phyloP scores from a whole-genome alignment of 2,113 vertebrate genomes.

The Pteropus alecto region DNA sequence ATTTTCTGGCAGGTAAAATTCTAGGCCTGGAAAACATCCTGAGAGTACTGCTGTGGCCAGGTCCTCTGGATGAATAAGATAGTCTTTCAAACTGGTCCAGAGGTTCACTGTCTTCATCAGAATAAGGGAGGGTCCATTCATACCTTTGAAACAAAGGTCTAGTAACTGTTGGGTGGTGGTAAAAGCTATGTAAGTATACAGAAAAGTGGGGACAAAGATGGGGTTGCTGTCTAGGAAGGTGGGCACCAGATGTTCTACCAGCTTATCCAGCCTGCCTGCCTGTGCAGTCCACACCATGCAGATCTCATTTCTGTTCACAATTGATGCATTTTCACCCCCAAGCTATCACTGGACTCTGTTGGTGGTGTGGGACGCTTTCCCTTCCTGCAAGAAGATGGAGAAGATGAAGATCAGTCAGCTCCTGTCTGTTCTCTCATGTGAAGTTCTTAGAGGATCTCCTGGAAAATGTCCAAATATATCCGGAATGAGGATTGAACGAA shows the following conservation, averaged over 20 bases:
- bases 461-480: neutral
- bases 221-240: neutral
- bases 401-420: no score
- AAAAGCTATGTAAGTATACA: neutral
- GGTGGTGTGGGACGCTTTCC: no score
- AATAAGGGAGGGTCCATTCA: neutral
- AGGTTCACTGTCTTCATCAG: neutral
- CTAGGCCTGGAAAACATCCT: neutral
- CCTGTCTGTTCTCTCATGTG: no score
- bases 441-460: neutral
- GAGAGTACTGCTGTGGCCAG: neutral
- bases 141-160: neutral
- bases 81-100: neutral
- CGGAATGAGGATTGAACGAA: fast-evolving
- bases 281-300: neutral
- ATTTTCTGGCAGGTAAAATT: neutral
- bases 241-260: neutral
- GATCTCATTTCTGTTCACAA: neutral
- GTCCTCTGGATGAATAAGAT: neutral
- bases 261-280: neutral
- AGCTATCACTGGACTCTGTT: no score
- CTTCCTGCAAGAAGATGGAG: neutral
- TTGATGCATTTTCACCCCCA: neutral
- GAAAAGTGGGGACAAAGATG: neutral
- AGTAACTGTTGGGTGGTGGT: neutral